phyloP scores from a whole-genome alignment of 1,140 invertebrate genomes.

The Cotesia vestalis region DNA sequence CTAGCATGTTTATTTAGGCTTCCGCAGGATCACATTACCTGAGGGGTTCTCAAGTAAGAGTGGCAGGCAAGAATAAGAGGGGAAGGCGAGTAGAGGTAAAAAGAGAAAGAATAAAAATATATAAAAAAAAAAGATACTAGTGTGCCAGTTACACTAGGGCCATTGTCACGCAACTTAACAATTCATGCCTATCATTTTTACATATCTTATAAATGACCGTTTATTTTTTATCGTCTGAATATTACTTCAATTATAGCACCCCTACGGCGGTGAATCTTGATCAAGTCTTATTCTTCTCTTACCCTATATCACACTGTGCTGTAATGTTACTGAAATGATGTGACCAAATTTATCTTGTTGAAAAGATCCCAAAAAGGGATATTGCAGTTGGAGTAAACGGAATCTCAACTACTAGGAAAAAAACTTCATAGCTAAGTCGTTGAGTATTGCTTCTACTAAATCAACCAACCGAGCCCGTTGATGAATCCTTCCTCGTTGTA shows the following conservation, averaged over 20 bases:
- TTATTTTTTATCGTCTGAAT: background rate
- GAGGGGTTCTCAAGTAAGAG: slow-evolving; percentile 35
- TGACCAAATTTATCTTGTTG: slow-evolving; percentile 27
- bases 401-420: background rate
- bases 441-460: slow-evolving; percentile 19
- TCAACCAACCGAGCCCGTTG: slow-evolving; percentile 15
- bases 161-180: slow-evolving; percentile 48
- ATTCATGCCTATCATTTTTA: slow-evolving; percentile 18
- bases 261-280: slow-evolving; percentile 23
- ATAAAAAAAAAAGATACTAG: slow-evolving; percentile 4
- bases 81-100: background rate
- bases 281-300: slow-evolving; percentile 12
- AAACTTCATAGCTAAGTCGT: slow-evolving; percentile 32
- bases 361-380: slow-evolving; percentile 22
- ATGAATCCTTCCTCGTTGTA: slow-evolving; percentile 15
- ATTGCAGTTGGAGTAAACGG: slow-evolving; percentile 6
- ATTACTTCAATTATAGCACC: background rate
- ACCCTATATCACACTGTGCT: background rate
- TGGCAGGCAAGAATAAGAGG: slow-evolving; percentile 6
- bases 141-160: slow-evolving; percentile 38
- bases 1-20: slow-evolving; percentile 61
- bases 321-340: background rate
- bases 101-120: background rate
- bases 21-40: slow-evolving; percentile 57
- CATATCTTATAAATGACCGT: background rate